phyloP scores from a whole-genome alignment of 2,113 vertebrate species.

The Parotia lawesii region DNA sequence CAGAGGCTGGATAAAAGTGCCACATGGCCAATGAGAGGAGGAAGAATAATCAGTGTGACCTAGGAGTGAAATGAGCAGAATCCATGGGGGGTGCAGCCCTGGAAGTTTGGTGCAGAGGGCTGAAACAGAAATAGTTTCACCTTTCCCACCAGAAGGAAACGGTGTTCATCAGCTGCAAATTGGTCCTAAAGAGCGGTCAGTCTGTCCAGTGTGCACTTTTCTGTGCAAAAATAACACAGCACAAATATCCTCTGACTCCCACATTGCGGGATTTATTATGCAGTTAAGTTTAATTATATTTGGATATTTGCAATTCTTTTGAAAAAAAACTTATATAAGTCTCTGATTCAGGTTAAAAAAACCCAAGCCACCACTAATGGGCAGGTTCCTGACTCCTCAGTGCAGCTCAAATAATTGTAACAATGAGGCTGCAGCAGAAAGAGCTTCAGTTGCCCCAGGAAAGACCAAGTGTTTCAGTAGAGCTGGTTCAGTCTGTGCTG shows the following conservation, averaged over 20 bases:
- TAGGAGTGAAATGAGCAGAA: neutral
- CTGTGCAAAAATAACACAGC: neutral
- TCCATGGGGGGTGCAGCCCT: neutral
- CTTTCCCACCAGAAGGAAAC: neutral
- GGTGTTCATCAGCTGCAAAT: neutral
- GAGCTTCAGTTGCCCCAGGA: neutral
- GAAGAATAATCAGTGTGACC: neutral
- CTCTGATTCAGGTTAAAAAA: neutral
- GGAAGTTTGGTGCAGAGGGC: neutral
- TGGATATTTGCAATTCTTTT: neutral
- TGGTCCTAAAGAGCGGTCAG: neutral
- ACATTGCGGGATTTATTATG: neutral
- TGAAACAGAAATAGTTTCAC: neutral
- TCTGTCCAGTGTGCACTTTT: neutral
- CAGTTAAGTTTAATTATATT: neutral
- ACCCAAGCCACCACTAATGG: neutral
- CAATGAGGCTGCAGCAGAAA: neutral
- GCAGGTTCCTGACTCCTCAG: neutral
- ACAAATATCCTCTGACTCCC: neutral
- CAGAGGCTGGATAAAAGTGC: neutral
- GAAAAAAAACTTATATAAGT: neutral
- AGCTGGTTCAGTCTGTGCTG: neutral
- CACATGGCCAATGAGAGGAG: neutral
- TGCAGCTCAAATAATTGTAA: neutral
- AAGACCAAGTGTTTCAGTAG: neutral